phyloP scores from a whole-genome alignment of 2,797 vertebrate species.

The Dromococcyx pavoninus region DNA sequence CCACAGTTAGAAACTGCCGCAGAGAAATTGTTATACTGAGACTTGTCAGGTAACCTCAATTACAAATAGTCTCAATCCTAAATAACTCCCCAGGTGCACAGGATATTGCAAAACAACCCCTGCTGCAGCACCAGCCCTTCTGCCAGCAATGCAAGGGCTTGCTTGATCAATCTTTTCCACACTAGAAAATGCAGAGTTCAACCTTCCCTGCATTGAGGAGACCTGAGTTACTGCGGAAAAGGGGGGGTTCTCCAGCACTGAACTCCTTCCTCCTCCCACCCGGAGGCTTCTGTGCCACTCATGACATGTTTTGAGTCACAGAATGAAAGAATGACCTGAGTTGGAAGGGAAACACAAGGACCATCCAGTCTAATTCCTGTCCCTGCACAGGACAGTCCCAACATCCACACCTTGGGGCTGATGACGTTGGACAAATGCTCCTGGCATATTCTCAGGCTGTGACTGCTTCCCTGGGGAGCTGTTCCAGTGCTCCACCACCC shows the following conservation, averaged over 20 bases:
- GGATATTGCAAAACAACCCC: not conserved
- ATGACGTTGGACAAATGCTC: too few relatives aligned
- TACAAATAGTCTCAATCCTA: not conserved
- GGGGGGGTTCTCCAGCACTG: not conserved
- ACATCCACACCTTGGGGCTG: too few relatives aligned
- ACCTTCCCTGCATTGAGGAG: not conserved
- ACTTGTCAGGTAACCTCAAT: not conserved
- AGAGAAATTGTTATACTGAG: not conserved
- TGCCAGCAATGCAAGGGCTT: not conserved
- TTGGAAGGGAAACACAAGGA: too few relatives aligned
- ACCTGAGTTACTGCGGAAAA: fast-evolving
- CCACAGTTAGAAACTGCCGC: fast-evolving
- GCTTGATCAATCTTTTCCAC: too few relatives aligned
- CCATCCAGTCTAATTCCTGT: too few relatives aligned
- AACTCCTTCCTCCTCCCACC: not conserved
- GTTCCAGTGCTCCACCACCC: too few relatives aligned
- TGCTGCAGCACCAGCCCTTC: not conserved
- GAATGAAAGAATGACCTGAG: too few relatives aligned
- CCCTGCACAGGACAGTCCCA: too few relatives aligned
- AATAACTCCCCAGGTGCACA: fast-evolving
- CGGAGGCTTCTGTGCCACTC: not conserved
- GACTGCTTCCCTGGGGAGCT: too few relatives aligned
- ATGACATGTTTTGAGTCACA: not conserved
- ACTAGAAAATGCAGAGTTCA: fast-evolving
- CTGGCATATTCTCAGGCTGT: too few relatives aligned